These are phyloP conservation scores for Nymphalis urticae DNA, from an alignment of 2,888 invertebrate genomes.

Conservation along the genomic window DNA sequence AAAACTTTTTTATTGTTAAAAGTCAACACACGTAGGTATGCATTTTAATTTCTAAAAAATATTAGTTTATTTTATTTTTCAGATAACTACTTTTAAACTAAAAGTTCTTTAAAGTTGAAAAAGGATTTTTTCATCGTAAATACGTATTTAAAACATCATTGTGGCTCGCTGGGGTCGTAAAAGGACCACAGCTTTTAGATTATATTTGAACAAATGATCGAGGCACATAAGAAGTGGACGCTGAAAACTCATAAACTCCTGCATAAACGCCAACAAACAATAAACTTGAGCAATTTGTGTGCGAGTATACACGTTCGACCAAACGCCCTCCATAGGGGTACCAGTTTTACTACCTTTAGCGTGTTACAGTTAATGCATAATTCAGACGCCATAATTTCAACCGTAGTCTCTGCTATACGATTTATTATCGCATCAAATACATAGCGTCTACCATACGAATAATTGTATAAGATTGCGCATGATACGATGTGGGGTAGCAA, in stretches of 20 bases:
- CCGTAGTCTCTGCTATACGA: constrained; percentile 65
- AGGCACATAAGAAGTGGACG: constrained; percentile 54
- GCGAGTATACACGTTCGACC: constrained; percentile 39
- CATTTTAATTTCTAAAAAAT: too few relatives aligned
- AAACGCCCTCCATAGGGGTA: constrained; percentile 43
- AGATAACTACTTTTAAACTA: too few relatives aligned
- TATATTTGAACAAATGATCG: constrained; percentile 19
- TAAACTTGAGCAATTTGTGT: constrained; percentile 54
- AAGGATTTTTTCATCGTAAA: too few relatives aligned
- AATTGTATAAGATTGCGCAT: constrained; percentile 31
- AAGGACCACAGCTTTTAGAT: not conserved
- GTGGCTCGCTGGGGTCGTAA: not conserved
- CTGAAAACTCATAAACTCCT: constrained; percentile 61
- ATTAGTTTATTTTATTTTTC: too few relatives aligned
- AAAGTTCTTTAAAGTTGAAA: too few relatives aligned
- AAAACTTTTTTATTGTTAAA: too few relatives aligned
- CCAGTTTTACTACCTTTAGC: constrained; percentile 65
- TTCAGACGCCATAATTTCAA: constrained; percentile 74
- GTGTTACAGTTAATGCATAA: constrained; percentile 69
- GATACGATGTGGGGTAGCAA: constrained; percentile 19
- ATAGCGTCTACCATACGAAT: constrained; percentile 19
- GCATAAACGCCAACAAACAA: constrained; percentile 51
- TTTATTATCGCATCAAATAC: constrained; percentile 65
- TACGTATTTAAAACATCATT: too few relatives aligned
- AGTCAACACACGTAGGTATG: too few relatives aligned